These are phyloP conservation scores for Amphibalanus amphitrite DNA, from an alignment of 1,140 invertebrate genomes.

Conservation along the genomic window DNA sequence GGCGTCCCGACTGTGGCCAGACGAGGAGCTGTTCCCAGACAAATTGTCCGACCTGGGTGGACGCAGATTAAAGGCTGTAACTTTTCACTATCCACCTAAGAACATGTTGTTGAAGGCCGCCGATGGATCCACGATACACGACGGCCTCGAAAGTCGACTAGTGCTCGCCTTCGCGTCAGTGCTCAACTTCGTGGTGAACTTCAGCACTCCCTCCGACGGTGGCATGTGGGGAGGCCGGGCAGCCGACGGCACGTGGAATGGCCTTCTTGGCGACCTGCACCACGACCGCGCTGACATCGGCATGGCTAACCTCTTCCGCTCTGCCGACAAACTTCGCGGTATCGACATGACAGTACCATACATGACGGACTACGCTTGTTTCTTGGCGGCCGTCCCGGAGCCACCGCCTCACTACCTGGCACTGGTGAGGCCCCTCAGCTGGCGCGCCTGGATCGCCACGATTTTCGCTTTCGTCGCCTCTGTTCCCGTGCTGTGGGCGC, in stretches of 20 bases:
- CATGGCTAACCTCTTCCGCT: constrained; percentile 20
- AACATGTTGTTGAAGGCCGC: constrained; percentile 16
- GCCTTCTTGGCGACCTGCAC: constrained; percentile 21
- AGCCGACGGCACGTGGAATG: constrained; percentile 20
- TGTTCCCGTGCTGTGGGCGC: constrained; percentile 5
- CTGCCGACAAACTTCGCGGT: constrained; percentile 19
- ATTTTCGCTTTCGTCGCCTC: background rate
- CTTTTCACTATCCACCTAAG: constrained; percentile 22
- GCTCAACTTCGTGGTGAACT: constrained; percentile 19
- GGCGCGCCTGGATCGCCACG: constrained; percentile 9
- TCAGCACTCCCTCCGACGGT: constrained; percentile 17
- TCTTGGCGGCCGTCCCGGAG: constrained; percentile 15
- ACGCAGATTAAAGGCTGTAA: constrained; percentile 15
- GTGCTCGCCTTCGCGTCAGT: constrained; percentile 8
- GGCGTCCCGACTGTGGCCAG: background rate
- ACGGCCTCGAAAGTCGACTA: constrained; percentile 18
- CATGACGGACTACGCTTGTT: constrained; percentile 18
- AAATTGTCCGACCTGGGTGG: constrained; percentile 16
- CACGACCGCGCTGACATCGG: constrained; percentile 19
- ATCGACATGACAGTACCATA: constrained; percentile 16
- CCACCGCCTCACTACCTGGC: constrained; percentile 15
- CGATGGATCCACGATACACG: constrained; percentile 11
- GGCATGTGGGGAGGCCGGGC: constrained; percentile 20
- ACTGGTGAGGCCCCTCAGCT: constrained; percentile 14
- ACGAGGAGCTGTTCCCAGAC: constrained; percentile 10